Evolutionary conservation across 2,113 vertebrate genomes (phyloP).

Genomic region (Malurus melanocephalus): DNA sequence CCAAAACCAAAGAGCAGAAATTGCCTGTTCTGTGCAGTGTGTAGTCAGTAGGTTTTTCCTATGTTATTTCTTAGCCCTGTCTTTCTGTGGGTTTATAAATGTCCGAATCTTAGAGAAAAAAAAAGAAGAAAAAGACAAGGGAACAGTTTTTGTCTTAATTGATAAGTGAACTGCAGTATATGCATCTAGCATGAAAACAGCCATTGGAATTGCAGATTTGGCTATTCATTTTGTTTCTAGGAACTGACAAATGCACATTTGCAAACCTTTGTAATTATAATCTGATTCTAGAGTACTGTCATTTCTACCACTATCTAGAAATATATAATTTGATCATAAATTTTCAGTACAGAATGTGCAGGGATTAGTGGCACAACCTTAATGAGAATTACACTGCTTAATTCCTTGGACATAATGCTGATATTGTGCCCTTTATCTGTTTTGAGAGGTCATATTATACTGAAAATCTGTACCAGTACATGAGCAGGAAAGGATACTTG

Average conservation of each 20-base stretch:
- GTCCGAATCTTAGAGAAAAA: not conserved
- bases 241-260: conserved; percentile 26
- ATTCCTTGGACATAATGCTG: not conserved
- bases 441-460: not conserved
- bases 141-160: not conserved
- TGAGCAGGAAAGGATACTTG: not conserved
- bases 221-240: conserved; percentile 22
- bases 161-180: not conserved
- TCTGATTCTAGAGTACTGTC: not conserved
- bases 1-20: not conserved
- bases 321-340: not conserved
- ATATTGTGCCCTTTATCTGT: not conserved
- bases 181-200: conserved; percentile 11
- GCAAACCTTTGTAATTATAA: conserved; percentile 29
- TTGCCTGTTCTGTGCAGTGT: not conserved
- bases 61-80: not conserved
- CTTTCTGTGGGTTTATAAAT: not conserved
- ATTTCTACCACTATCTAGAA: conserved; percentile 7
- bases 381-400: not conserved
- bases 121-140: not conserved
- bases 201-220: conserved; percentile 42
- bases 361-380: not conserved
- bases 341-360: not conserved
- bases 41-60: not conserved
- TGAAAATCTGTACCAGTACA: not conserved